Evolutionary conservation across 2,797 vertebrate species (phyloP).

Genomic region (Eidolon dupreanum): DNA sequence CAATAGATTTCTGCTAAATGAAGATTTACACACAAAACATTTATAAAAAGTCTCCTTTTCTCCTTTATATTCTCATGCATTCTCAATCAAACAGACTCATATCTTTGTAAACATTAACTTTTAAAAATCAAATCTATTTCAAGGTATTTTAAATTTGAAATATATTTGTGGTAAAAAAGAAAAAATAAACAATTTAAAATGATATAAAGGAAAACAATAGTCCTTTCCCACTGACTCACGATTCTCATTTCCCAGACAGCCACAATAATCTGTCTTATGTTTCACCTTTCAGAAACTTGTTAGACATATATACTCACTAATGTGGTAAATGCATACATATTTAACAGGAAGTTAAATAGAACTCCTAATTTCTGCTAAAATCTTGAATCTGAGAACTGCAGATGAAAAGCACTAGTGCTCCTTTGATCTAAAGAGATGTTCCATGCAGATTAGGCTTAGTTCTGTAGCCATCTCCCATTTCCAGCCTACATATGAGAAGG

Average conservation of each 20-base stretch:
- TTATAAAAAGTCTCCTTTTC: not conserved
- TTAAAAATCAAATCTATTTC: not conserved
- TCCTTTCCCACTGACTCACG: not conserved
- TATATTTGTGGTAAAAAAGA: not conserved
- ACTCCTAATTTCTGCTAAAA: not conserved
- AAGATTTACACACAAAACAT: not conserved
- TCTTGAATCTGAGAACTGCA: not conserved
- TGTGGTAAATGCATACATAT: not conserved
- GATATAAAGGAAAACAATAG: not conserved
- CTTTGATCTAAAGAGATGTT: not conserved
- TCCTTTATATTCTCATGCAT: not conserved
- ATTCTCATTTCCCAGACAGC: not conserved
- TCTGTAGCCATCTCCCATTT: not conserved
- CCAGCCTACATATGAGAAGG: not conserved
- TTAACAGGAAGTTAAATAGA: not conserved
- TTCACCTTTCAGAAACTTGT: not conserved
- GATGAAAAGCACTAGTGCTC: not conserved
- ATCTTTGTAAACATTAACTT: not conserved
- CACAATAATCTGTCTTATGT: not conserved
- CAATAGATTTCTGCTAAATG: not conserved
- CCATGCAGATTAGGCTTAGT: not conserved
- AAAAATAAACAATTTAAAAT: not conserved
- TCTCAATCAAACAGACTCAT: not conserved
- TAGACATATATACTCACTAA: not conserved
- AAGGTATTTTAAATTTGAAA: not conserved